Conservation (phyloP, 2,113 vertebrate species). For the Mesembrinibis cayennensis region DNA sequence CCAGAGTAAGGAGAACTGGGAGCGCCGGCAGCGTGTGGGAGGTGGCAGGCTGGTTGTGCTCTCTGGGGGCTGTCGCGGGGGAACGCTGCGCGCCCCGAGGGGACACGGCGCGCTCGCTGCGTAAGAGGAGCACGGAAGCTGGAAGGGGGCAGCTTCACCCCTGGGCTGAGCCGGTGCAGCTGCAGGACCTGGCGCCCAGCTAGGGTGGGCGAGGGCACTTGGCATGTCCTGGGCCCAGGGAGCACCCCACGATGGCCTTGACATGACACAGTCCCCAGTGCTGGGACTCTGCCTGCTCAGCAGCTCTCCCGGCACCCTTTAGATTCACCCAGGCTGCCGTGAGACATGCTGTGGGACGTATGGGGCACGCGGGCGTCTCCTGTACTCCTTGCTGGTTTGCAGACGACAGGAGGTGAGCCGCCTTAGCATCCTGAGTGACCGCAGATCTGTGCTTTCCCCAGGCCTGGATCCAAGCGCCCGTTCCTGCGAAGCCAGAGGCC, state of each 20-base stretch:
- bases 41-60: neutral
- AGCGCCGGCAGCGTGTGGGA: rapidly evolving
- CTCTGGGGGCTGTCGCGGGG: rapidly evolving
- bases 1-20: neutral
- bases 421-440: neutral
- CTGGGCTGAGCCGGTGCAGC: neutral
- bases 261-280: neutral
- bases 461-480: slow-evolving; percentile 36
- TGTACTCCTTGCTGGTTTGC: neutral
- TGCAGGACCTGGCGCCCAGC: neutral
- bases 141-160: neutral
- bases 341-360: rapidly evolving
- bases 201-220: neutral
- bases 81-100: rapidly evolving
- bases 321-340: neutral
- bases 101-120: rapidly evolving
- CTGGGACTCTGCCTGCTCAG: rapidly evolving
- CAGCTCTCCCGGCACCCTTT: neutral
- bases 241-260: neutral
- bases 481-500: slow-evolving; percentile 30
- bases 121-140: neutral
- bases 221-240: neutral
- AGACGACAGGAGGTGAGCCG: neutral
- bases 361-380: rapidly evolving
- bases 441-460: neutral